Percentiles rank a stretch among this genome's conserved stretches.
These are phyloP conservation scores for Scaptomyza polygonia DNA, from an alignment of 2,888 invertebrate species.

Conservation along the genomic window DNA sequence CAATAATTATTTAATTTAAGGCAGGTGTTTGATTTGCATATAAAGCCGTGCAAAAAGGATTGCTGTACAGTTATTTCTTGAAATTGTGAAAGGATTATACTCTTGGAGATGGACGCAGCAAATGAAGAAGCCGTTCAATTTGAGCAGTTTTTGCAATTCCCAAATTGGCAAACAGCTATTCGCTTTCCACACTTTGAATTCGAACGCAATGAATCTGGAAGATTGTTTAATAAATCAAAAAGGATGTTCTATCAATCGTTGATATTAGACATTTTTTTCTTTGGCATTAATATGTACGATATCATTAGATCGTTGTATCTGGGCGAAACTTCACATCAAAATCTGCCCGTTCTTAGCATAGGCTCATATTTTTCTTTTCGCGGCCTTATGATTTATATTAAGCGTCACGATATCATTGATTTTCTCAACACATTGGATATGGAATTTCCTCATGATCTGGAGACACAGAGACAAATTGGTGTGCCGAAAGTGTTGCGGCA, in stretches of 20 bases:
- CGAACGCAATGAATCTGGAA: slow-evolving; percentile 35
- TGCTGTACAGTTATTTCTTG: slow-evolving; percentile 7
- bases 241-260: slow-evolving; percentile 13
- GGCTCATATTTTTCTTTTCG: slow-evolving; percentile 31
- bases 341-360: slow-evolving; percentile 20
- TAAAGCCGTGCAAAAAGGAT: background rate
- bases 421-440: slow-evolving; percentile 47
- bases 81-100: background rate
- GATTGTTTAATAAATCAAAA: slow-evolving; percentile 28
- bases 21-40: slow-evolving; percentile 20
- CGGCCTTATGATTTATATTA: slow-evolving; percentile 42
- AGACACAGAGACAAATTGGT: slow-evolving; percentile 23
- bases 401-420: slow-evolving; percentile 36
- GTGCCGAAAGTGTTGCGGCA: slow-evolving; percentile 8
- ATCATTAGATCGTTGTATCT: slow-evolving; percentile 1
- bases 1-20: slow-evolving; percentile 28
- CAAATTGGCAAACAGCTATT: slow-evolving; percentile 18
- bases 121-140: slow-evolving; percentile 37
- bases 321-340: slow-evolving; percentile 12
- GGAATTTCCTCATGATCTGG: slow-evolving; percentile 44
- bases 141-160: slow-evolving; percentile 47
- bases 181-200: slow-evolving; percentile 38
- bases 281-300: slow-evolving; percentile 22
- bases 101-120: background rate
- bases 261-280: slow-evolving; percentile 1